Conservation (phyloP, 2,888 invertebrate genomes). For the Sesia bembeciformis region DNA sequence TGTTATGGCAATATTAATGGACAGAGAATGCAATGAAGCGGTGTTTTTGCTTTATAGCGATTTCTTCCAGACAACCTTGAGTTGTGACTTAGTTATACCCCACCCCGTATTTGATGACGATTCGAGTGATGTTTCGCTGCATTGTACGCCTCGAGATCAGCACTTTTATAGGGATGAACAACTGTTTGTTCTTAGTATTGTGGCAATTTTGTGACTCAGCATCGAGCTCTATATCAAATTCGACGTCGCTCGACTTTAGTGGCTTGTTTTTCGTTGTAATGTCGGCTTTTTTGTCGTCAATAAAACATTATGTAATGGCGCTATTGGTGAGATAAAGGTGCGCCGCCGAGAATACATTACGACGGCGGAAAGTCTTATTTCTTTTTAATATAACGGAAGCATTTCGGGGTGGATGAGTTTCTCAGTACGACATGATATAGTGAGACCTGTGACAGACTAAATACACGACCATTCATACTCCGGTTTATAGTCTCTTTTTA, state of each 20-base stretch:
- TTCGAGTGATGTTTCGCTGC: neutral
- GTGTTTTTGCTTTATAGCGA: too few species aligned
- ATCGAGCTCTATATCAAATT: conserved; percentile 59
- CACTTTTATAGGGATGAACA: neutral
- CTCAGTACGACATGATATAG: too few species aligned
- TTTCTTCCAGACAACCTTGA: too few species aligned
- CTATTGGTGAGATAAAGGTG: conserved; percentile 44
- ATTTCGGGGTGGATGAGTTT: neutral
- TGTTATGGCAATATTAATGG: too few species aligned
- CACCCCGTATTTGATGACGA: neutral
- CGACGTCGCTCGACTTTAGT: conserved; percentile 48
- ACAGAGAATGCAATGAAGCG: too few species aligned
- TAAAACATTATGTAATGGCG: conserved; percentile 46
- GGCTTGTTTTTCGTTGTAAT: conserved; percentile 57
- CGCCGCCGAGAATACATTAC: conserved; percentile 29
- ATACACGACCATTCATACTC: too few species aligned
- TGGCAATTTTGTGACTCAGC: conserved; percentile 61
- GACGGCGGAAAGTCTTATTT: conserved; percentile 24
- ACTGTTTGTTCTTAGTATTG: neutral
- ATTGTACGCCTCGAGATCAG: neutral
- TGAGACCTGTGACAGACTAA: too few species aligned
- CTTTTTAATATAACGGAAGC: conserved; percentile 33
- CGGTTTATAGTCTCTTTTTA: too few species aligned
- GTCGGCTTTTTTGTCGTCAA: conserved; percentile 38
- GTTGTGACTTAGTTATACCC: too few species aligned